Percentiles rank a stretch among this genome's conserved stretches.
phyloP scores from a whole-genome alignment of 2,113 vertebrate genomes.

The Amblyopsis rosae region DNA sequence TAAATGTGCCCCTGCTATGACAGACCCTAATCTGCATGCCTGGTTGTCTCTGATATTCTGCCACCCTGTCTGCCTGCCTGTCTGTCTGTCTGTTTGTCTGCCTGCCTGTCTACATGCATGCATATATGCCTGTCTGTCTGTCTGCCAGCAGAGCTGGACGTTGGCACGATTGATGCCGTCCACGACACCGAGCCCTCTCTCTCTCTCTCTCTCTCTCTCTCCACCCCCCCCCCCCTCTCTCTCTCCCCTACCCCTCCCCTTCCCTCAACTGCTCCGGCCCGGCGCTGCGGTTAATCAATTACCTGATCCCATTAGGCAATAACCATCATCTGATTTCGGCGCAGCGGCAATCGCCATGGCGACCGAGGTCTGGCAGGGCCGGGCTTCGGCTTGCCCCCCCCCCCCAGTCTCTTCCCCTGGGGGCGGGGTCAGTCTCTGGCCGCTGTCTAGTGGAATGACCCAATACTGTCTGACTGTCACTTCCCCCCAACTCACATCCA shows the following conservation, averaged over 20 bases:
- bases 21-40: slow-evolving; percentile 27
- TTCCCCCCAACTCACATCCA: neutral
- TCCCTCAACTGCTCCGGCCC: neutral
- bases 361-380: slow-evolving; percentile 22
- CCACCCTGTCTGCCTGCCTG: neutral
- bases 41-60: slow-evolving; percentile 6
- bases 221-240: neutral
- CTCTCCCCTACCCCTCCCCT: neutral
- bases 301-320: neutral
- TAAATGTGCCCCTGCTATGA: slow-evolving; percentile 21
- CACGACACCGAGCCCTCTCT: no score
- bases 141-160: slow-evolving; percentile 8
- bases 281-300: neutral
- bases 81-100: slow-evolving; percentile 22
- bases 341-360: neutral
- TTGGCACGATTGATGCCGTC: no score
- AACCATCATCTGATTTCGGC: slow-evolving; percentile 11
- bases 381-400: neutral
- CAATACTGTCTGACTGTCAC: slow-evolving; percentile 59
- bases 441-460: slow-evolving; percentile 32
- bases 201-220: no score
- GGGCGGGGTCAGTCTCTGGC: slow-evolving; percentile 50
- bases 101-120: slow-evolving; percentile 16
- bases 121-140: slow-evolving; percentile 24
- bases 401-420: slow-evolving; percentile 10